Evolutionary conservation across 2,888 invertebrate genomes (phyloP).

Genomic region (Cephus sareptanus): DNA sequence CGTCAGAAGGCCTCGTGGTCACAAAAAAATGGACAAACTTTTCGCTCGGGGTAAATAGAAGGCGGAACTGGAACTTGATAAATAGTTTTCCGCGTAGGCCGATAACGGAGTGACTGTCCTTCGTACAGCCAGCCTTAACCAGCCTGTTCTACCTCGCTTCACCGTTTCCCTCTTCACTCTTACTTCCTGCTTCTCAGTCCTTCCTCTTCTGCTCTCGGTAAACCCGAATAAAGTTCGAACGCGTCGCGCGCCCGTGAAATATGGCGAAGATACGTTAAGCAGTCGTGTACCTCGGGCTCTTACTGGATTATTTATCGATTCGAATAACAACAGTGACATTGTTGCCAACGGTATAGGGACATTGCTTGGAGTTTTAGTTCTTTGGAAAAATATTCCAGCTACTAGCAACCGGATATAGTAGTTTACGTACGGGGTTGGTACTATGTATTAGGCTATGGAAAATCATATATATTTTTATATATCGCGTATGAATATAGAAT

Average conservation of each 20-base stretch:
- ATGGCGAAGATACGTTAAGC: not conserved
- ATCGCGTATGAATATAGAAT: not conserved
- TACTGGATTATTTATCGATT: not conserved
- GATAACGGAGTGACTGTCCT: not conserved
- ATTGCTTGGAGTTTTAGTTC: not conserved
- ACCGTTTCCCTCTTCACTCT: constrained; percentile 2
- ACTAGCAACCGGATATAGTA: not conserved
- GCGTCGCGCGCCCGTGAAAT: not conserved
- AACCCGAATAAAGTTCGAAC: not conserved
- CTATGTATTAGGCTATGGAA: not conserved
- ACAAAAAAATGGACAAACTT: constrained; percentile 20
- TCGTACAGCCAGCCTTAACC: constrained; percentile 4
- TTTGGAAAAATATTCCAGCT: not conserved
- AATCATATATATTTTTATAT: not conserved
- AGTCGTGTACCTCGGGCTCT: not conserved
- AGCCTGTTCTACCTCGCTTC: constrained; percentile 6
- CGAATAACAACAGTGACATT: not conserved
- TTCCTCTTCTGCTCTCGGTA: not conserved
- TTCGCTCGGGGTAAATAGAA: constrained; percentile 10
- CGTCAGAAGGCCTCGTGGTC: constrained; percentile 2
- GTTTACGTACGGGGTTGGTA: not conserved
- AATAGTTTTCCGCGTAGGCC: constrained; percentile 8
- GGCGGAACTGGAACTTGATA: constrained; percentile 19
- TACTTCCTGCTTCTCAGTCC: not conserved
- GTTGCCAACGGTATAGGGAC: not conserved